Percentiles rank a stretch among this genome's conserved stretches.
Conservation (phyloP, 2,888 invertebrate genomes). For the Erannis defoliaria region DNA sequence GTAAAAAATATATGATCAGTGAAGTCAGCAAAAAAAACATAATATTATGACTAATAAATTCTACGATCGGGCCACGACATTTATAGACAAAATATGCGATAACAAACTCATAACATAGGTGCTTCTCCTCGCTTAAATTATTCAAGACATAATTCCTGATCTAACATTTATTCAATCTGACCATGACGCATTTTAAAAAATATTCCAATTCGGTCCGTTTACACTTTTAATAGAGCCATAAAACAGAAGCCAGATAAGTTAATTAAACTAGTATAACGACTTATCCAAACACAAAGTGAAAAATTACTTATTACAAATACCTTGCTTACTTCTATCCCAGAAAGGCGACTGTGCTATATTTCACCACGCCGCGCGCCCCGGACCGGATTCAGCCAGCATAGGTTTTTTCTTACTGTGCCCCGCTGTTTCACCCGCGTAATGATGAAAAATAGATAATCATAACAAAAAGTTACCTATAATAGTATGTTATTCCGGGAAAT, state of each 20-base stretch:
- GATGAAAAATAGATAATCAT: no score
- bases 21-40: background rate
- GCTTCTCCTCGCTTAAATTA: background rate
- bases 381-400: no score
- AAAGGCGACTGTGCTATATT: no score
- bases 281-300: background rate
- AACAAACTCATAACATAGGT: background rate
- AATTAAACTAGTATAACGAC: background rate
- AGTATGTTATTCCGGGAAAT: no score
- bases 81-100: background rate
- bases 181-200: slow-evolving; percentile 1
- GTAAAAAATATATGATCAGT: no score
- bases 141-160: background rate
- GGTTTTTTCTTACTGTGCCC: no score
- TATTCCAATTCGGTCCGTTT: slow-evolving; percentile 1
- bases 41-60: no score
- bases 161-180: background rate
- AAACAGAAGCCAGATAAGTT: background rate
- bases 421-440: no score
- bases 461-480: no score
- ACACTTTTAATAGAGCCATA: slow-evolving; percentile 6
- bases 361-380: no score
- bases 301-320: background rate
- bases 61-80: background rate
- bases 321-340: background rate